Conservation (phyloP, 2,797 vertebrate species). For the Spizella passerina region DNA sequence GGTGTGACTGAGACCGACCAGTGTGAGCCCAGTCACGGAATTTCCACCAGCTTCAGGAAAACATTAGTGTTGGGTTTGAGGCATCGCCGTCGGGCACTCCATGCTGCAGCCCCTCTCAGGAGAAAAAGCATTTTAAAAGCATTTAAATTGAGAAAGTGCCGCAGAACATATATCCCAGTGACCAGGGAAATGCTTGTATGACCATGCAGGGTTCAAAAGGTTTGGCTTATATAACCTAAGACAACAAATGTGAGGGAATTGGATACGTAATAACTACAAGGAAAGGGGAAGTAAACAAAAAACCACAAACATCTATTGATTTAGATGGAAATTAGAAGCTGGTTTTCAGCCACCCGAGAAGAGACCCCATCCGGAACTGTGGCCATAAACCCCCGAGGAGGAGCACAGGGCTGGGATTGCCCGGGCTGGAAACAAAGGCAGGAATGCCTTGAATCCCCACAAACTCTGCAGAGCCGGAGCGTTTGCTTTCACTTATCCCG, state of each 20-base stretch:
- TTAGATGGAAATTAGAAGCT: not conserved
- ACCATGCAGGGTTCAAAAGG: not conserved
- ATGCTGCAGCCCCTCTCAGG: not conserved
- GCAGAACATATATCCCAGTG: fast-evolving
- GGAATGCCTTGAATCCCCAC: not conserved
- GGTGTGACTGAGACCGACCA: not conserved
- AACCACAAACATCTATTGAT: fast-evolving
- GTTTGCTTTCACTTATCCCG: not conserved
- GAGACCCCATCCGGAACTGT: not conserved
- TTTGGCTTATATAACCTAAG: not conserved
- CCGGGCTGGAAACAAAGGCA: not conserved
- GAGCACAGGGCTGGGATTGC: too few species aligned
- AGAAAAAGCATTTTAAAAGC: not conserved
- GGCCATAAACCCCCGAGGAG: not conserved
- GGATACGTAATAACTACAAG: not conserved
- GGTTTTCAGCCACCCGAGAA: not conserved
- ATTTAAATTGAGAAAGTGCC: fast-evolving
- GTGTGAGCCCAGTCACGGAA: not conserved
- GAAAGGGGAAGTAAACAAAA: not conserved
- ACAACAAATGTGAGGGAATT: not conserved
- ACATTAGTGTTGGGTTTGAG: fast-evolving
- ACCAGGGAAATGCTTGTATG: too few species aligned
- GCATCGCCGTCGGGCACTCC: not conserved
- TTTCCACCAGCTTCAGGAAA: not conserved
- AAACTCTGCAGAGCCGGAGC: not conserved